A percentile compares a stretch with the other conserved stretches of the same genome.
These are phyloP conservation scores for Drosophila sordidula DNA, from an alignment of 2,888 invertebrate genomes.

Conservation along the genomic window DNA sequence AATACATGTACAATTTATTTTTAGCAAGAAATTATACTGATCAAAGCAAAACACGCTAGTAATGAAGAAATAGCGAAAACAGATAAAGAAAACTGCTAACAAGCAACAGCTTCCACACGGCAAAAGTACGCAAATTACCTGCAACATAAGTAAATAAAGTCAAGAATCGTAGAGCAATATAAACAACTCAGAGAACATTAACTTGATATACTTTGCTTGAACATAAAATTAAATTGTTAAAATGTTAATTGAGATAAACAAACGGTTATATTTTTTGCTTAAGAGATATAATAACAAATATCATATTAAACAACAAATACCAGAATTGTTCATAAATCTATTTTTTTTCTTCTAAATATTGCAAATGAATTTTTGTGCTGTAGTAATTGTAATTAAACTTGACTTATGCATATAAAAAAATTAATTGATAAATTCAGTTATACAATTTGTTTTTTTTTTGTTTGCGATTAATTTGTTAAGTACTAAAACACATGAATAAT, in stretches of 20 bases:
- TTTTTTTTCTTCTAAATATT: background rate
- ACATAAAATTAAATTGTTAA: constrained; percentile 50
- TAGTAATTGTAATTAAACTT: constrained; percentile 15
- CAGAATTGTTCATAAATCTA: constrained; percentile 35
- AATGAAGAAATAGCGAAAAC: background rate
- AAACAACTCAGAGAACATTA: constrained; percentile 49
- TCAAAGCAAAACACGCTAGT: constrained; percentile 26
- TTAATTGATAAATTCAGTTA: constrained; percentile 2
- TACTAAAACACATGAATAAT: background rate
- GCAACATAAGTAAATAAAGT: constrained; percentile 36
- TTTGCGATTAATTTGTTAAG: background rate
- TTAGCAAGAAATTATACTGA: constrained; percentile 64
- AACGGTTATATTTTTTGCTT: constrained; percentile 29
- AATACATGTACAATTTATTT: constrained; percentile 58
- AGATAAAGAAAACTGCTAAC: constrained; percentile 4
- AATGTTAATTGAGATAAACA: constrained; percentile 48
- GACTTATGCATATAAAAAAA: background rate
- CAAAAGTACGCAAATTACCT: constrained; percentile 46
- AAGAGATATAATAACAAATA: constrained; percentile 17
- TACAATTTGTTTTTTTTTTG: no score
- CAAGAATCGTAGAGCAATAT: constrained; percentile 63
- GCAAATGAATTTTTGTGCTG: background rate
- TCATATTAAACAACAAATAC: constrained; percentile 18
- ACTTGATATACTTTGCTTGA: constrained; percentile 55
- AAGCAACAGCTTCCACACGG: constrained; percentile 41